Evolutionary conservation across 1,140 invertebrate genomes (phyloP).

Genomic region (Carposina sasakii): DNA sequence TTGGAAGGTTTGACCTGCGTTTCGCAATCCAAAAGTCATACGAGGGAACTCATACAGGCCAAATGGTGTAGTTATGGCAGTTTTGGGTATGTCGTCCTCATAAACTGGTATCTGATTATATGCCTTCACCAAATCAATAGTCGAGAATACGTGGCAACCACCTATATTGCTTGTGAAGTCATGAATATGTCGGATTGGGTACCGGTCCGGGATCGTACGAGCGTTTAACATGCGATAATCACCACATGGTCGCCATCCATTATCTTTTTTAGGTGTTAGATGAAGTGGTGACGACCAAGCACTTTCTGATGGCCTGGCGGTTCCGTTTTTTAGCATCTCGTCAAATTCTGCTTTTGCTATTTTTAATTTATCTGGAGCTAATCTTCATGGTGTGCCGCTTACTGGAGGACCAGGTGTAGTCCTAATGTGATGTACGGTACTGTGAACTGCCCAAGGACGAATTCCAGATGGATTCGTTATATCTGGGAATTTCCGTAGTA

Average conservation of each 20-base stretch:
- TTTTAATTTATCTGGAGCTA: slow-evolving; percentile 2
- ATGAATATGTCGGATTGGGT: slow-evolving; percentile 43
- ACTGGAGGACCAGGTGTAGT: slow-evolving; percentile 26
- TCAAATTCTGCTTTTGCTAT: slow-evolving; percentile 1
- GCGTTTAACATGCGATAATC: slow-evolving; percentile 45
- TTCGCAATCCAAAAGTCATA: slow-evolving; percentile 53
- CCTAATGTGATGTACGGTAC: neutral
- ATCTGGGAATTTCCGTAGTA: neutral
- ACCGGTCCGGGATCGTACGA: slow-evolving; percentile 52
- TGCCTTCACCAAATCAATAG: slow-evolving; percentile 62
- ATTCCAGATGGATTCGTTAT: slow-evolving; percentile 1
- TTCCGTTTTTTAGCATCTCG: slow-evolving; percentile 24
- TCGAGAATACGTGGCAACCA: slow-evolving; percentile 52
- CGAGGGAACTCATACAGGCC: slow-evolving; percentile 48
- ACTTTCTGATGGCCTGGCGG: slow-evolving; percentile 46
- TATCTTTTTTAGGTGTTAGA: slow-evolving; percentile 37
- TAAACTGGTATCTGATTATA: slow-evolving; percentile 64
- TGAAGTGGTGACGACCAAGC: slow-evolving; percentile 64
- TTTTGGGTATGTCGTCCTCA: slow-evolving; percentile 41
- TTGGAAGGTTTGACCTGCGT: slow-evolving; percentile 62
- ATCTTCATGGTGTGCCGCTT: neutral
- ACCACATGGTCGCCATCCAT: slow-evolving; percentile 33
- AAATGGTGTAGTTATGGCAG: slow-evolving; percentile 30
- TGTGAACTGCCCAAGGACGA: neutral
- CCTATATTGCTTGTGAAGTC: slow-evolving; percentile 39